Percentiles rank a stretch among this genome's conserved stretches.
phyloP scores from a whole-genome alignment of 2,888 invertebrate genomes.

The Apamea sordens region DNA sequence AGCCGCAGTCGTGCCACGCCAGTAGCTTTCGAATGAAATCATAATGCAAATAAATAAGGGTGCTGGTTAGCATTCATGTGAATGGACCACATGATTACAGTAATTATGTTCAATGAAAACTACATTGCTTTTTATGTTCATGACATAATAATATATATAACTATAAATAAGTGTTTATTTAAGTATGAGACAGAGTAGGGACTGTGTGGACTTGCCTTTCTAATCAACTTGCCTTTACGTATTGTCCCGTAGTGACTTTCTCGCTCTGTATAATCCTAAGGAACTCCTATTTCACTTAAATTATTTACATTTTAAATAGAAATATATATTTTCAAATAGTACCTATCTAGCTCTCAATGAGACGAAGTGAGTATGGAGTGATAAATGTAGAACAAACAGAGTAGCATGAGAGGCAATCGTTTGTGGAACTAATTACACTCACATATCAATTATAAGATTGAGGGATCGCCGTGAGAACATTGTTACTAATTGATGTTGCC shows the following conservation, averaged over 20 bases:
- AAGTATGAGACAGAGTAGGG: constrained; percentile 78
- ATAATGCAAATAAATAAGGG: constrained; percentile 73
- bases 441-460: constrained; percentile 78
- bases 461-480: constrained; percentile 70
- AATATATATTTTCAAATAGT: constrained; percentile 73
- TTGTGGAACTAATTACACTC: constrained; percentile 71
- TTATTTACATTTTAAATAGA: constrained; percentile 73
- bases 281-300: constrained; percentile 70
- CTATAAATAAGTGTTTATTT: constrained; percentile 73
- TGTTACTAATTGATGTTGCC: constrained; percentile 74
- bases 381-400: constrained; percentile 47
- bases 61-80: constrained; percentile 81
- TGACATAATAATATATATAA: constrained; percentile 81
- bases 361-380: constrained; percentile 43
- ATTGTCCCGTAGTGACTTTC: constrained; percentile 77
- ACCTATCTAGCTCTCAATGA: constrained; percentile 67
- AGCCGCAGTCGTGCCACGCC: constrained; percentile 50
- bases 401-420: constrained; percentile 53
- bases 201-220: constrained; percentile 84
- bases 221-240: constrained; percentile 84
- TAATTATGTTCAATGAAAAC: constrained; percentile 76
- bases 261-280: constrained; percentile 71
- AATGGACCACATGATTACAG: constrained; percentile 76
- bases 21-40: constrained; percentile 65
- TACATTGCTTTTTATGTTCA: constrained; percentile 81